Evolutionary conservation across 2,888 invertebrate genomes (phyloP).

Genomic region (Trichacis sp.): DNA sequence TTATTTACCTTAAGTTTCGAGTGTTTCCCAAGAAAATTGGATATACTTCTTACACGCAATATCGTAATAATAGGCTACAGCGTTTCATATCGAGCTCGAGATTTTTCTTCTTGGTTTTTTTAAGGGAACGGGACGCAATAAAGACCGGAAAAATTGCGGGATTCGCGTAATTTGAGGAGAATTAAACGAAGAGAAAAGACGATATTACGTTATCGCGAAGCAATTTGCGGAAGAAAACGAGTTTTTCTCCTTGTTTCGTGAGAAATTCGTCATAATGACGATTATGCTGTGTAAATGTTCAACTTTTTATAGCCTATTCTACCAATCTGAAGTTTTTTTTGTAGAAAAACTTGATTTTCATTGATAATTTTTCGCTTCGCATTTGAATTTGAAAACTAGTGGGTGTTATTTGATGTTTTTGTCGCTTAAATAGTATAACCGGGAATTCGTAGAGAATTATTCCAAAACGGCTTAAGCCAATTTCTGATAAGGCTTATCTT

Average conservation of each 20-base stretch:
- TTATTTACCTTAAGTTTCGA: no score
- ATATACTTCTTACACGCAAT: not conserved
- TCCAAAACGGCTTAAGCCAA: no score
- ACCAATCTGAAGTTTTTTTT: no score
- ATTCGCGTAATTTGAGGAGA: not conserved
- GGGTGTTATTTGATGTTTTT: no score
- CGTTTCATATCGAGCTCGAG: conserved; percentile 1
- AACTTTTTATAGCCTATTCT: no score
- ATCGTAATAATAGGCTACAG: not conserved
- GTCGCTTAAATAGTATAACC: no score
- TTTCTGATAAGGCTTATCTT: no score
- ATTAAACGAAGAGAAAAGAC: conserved; percentile 2
- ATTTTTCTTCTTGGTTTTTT: not conserved
- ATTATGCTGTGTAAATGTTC: no score
- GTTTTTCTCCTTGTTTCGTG: not conserved
- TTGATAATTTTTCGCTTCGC: no score
- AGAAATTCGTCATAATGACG: conserved; percentile 16
- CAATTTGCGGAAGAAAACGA: conserved; percentile 15
- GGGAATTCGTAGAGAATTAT: no score
- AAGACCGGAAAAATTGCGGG: not conserved
- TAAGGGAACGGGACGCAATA: not conserved
- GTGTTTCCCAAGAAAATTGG: not conserved
- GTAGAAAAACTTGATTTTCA: no score
- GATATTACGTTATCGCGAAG: conserved; percentile 12
- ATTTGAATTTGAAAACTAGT: no score